A percentile compares a stretch with the other conserved stretches of the same genome.
Evolutionary conservation across 2,888 invertebrate genomes (phyloP).

Genomic region (Epirrhoe tristata): DNA sequence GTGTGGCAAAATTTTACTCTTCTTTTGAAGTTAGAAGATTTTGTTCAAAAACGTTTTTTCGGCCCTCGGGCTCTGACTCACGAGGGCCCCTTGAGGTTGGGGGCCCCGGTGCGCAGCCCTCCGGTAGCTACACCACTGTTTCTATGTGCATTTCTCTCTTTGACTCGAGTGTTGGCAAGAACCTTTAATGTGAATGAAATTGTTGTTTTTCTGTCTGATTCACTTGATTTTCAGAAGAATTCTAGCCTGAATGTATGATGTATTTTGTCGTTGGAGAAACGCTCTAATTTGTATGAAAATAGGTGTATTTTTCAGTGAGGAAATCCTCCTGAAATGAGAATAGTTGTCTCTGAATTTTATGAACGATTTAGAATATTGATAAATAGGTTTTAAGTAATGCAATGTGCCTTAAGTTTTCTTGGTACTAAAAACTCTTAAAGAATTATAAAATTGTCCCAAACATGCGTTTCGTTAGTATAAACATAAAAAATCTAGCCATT

Average conservation of each 20-base stretch:
- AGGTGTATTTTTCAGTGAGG: neutral
- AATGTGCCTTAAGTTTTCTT: neutral
- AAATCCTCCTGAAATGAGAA: neutral
- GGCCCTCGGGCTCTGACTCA: too few relatives aligned
- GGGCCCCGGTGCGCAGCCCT: too few relatives aligned
- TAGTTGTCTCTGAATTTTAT: too few relatives aligned
- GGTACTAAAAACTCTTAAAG: neutral
- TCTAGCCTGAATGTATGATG: neutral
- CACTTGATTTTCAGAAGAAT: neutral
- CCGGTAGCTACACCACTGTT: too few relatives aligned
- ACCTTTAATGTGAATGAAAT: neutral
- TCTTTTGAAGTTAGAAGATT: too few relatives aligned
- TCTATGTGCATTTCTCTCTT: neutral
- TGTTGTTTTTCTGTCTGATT: slow-evolving; percentile 1
- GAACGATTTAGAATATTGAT: neutral
- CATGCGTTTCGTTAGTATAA: too few relatives aligned
- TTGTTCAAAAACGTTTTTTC: too few relatives aligned
- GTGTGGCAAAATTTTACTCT: too few relatives aligned
- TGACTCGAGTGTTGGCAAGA: neutral
- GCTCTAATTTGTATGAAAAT: neutral
- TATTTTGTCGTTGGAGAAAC: neutral
- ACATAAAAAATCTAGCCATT: too few relatives aligned
- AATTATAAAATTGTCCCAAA: too few relatives aligned
- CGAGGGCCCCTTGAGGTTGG: too few relatives aligned
- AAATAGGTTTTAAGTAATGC: neutral